Conservation (phyloP, 2,797 vertebrate genomes). For the Sebastolobus altivelis region DNA sequence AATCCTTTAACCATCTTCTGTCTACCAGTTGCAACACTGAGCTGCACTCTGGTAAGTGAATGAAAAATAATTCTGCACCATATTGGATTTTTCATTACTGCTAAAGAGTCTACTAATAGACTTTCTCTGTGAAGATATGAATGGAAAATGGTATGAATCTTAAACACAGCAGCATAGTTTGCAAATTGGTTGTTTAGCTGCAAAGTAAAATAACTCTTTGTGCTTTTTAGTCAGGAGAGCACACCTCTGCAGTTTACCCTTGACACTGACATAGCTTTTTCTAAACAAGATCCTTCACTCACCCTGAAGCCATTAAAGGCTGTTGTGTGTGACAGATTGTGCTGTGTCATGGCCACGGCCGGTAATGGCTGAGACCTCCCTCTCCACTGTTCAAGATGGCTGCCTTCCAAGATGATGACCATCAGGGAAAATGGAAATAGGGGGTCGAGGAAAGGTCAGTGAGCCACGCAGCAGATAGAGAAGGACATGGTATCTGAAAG, state of each 20-base stretch:
- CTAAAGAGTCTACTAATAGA: background rate
- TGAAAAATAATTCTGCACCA: background rate
- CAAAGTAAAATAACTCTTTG: background rate
- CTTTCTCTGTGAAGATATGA: background rate
- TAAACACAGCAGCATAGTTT: background rate
- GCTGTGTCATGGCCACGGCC: conserved; percentile 52
- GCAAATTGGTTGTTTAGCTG: background rate
- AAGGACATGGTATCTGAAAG: background rate
- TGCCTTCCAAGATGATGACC: conserved; percentile 47
- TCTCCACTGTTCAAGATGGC: conserved; percentile 45
- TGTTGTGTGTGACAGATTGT: conserved; percentile 63
- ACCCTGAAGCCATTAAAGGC: conserved; percentile 39
- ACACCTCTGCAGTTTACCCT: conserved; percentile 24
- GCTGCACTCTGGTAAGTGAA: background rate
- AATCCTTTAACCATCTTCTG: background rate
- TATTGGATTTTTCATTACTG: background rate
- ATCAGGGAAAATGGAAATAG: conserved; percentile 11
- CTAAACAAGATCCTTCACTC: conserved; percentile 24
- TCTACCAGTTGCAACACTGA: background rate
- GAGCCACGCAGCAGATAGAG: background rate
- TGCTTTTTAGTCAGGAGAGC: conserved; percentile 4
- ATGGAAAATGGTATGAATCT: background rate
- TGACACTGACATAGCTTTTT: conserved; percentile 35
- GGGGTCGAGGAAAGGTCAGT: conserved; percentile 27
- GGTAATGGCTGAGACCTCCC: conserved; percentile 36